Percentiles rank a stretch among this genome's conserved stretches.
Conservation (phyloP, 2,888 invertebrate genomes). For the Terebella lapidaria region DNA sequence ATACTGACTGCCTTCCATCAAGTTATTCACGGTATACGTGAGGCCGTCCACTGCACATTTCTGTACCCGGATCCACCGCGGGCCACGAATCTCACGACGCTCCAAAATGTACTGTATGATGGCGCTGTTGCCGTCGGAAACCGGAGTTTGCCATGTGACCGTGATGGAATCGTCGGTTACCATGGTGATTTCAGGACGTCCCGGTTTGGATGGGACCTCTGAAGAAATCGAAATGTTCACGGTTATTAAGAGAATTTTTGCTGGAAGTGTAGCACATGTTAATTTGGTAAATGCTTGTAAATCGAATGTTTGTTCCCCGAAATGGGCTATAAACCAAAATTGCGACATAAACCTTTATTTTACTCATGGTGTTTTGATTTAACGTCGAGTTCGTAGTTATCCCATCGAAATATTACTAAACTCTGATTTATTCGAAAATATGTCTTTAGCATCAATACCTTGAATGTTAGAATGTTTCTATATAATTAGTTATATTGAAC, state of each 20-base stretch:
- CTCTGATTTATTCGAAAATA: no score
- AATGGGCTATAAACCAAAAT: no score
- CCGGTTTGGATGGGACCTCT: conserved; percentile 22
- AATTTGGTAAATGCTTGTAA: no score
- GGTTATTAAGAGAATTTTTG: background rate
- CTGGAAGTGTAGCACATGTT: background rate
- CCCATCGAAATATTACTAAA: no score
- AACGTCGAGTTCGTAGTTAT: no score
- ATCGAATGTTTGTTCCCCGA: no score
- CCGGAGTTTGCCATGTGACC: conserved; percentile 28
- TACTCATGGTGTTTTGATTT: no score
- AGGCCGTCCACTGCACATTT: conserved; percentile 66
- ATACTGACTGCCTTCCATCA: conserved; percentile 87
- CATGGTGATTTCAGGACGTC: conserved; percentile 19
- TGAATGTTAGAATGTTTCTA: no score
- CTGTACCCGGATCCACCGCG: conserved; percentile 86
- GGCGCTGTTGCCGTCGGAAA: conserved; percentile 17
- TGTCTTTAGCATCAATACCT: no score
- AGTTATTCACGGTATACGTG: conserved; percentile 37
- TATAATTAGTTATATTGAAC: background rate
- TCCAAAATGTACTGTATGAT: conserved; percentile 23
- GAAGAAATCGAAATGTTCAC: background rate
- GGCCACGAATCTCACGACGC: conserved; percentile 17
- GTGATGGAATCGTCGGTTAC: conserved; percentile 19
- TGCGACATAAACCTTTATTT: no score